These are phyloP conservation scores for Lophura nycthemera DNA, from an alignment of 2,113 vertebrate species.

Conservation along the genomic window DNA sequence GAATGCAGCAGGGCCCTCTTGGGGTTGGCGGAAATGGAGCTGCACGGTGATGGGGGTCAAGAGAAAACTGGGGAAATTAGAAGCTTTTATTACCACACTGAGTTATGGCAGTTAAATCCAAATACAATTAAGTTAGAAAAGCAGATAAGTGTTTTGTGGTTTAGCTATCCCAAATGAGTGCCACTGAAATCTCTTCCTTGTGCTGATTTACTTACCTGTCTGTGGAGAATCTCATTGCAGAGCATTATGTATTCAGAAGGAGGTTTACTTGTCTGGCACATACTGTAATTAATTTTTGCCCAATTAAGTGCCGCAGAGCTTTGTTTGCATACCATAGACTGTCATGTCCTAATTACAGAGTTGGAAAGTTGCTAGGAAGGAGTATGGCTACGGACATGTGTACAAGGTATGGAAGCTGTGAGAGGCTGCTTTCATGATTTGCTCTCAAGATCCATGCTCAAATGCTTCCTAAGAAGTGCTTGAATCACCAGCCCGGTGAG, in stretches of 20 bases:
- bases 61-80: neutral
- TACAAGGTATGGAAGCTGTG: neutral
- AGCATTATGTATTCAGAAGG: neutral
- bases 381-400: accelerated
- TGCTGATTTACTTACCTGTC: neutral
- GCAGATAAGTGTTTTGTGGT: neutral
- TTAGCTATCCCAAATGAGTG: neutral
- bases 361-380: neutral
- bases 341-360: too few relatives aligned
- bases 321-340: neutral
- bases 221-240: neutral
- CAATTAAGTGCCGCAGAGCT: neutral
- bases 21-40: neutral
- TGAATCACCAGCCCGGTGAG: neutral
- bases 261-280: neutral
- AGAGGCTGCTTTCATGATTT: neutral
- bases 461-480: neutral
- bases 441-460: neutral
- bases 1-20: neutral
- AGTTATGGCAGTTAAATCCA: neutral
- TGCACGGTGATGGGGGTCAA: neutral
- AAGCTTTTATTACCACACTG: neutral
- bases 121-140: neutral
- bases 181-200: neutral
- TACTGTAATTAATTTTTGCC: neutral